Conservation (phyloP, 2,113 vertebrate genomes). For the Scolopax mira region DNA sequence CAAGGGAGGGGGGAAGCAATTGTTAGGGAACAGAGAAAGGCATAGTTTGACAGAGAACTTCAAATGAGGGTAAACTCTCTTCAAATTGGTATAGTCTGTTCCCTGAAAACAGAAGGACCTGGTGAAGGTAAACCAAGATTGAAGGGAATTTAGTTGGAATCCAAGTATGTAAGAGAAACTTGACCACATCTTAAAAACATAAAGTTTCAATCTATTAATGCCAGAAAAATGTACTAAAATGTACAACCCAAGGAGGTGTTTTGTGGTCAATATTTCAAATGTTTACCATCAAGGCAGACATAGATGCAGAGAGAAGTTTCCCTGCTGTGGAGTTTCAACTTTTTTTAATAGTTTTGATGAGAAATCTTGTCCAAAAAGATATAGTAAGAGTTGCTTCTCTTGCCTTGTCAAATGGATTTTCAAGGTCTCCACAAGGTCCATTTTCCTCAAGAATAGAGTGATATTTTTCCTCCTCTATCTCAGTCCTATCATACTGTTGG, state of each 20-base stretch:
- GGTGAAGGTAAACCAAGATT: not conserved
- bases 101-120: not conserved
- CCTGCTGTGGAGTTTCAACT: not conserved
- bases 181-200: not conserved
- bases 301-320: not conserved
- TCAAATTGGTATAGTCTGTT: not conserved
- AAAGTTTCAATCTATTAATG: not conserved
- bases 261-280: not conserved
- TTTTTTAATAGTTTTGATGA: not conserved
- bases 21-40: not conserved
- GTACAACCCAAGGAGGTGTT: not conserved
- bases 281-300: not conserved
- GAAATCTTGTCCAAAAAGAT: not conserved
- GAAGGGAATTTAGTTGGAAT: not conserved
- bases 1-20: not conserved
- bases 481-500: not conserved
- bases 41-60: not conserved
- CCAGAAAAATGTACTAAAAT: not conserved
- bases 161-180: not conserved
- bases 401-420: not conserved
- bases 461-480: not conserved
- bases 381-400: not conserved
- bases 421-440: not conserved
- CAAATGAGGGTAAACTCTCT: not conserved
- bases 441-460: not conserved